Percentiles rank a stretch among this genome's conserved stretches.
Evolutionary conservation across 2,888 invertebrate species (phyloP).

Genomic region (Noctua janthe): DNA sequence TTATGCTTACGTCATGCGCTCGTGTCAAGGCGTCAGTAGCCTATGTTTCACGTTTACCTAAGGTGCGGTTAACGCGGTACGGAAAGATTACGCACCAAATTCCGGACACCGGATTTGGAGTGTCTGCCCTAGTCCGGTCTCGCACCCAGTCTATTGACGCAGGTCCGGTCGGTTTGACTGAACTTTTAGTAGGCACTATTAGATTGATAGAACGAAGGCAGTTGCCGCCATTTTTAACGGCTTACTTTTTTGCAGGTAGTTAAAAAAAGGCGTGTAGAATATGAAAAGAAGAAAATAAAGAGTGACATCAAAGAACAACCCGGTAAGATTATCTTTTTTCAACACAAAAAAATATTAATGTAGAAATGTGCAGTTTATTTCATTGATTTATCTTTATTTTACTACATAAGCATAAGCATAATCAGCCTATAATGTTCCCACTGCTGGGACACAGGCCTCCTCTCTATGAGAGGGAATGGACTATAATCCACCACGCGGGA

Average conservation of each 20-base stretch:
- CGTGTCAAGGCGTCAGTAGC: background rate
- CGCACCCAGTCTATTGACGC: background rate
- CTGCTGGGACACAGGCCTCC: too few species aligned
- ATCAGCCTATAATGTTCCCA: too few species aligned
- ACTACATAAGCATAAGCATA: too few species aligned
- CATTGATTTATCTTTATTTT: background rate
- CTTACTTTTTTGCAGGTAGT: conserved; percentile 77
- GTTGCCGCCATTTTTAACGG: background rate
- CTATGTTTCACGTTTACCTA: background rate
- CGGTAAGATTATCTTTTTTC: conserved; percentile 62
- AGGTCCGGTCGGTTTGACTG: background rate
- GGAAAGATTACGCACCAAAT: background rate
- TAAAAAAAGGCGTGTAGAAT: conserved; percentile 79
- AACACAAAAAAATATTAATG: background rate
- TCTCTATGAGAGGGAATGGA: too few species aligned
- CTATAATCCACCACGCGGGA: too few species aligned
- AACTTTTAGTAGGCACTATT: background rate
- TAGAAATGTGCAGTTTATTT: too few species aligned
- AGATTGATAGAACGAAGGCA: background rate
- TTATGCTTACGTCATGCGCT: background rate
- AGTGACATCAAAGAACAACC: conserved; percentile 57
- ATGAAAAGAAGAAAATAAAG: conserved; percentile 73
- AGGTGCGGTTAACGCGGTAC: background rate
- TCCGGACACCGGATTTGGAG: background rate
- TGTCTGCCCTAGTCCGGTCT: background rate